phyloP scores from a whole-genome alignment of 2,888 invertebrate species.

The Marronus borbonicus region DNA sequence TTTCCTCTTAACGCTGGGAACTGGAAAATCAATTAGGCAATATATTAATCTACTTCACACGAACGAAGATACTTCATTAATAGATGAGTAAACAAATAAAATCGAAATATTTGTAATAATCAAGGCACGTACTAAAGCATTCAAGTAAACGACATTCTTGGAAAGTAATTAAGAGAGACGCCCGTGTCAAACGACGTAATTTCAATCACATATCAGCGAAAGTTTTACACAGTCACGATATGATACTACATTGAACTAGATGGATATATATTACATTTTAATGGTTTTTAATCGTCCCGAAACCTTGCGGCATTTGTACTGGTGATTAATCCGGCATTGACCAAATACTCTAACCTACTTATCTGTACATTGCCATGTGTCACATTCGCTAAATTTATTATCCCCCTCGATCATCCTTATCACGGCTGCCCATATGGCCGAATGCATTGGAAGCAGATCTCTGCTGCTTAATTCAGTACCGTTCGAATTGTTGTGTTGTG shows the following conservation, averaged over 20 bases:
- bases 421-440: neutral
- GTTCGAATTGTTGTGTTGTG: too few relatives aligned
- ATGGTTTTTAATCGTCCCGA: slow-evolving; percentile 14
- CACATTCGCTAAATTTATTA: slow-evolving; percentile 27
- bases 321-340: slow-evolving; percentile 26
- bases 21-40: too few relatives aligned
- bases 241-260: neutral
- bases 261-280: neutral
- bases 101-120: too few relatives aligned
- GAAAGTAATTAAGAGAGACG: too few relatives aligned
- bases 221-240: neutral
- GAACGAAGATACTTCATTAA: too few relatives aligned
- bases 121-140: too few relatives aligned
- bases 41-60: too few relatives aligned
- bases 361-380: slow-evolving; percentile 22
- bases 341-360: slow-evolving; percentile 31
- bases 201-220: neutral
- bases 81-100: too few relatives aligned
- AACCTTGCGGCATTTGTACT: slow-evolving; percentile 20
- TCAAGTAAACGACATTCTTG: too few relatives aligned
- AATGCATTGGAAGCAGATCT: too few relatives aligned
- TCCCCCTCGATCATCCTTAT: slow-evolving; percentile 6
- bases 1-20: too few relatives aligned
- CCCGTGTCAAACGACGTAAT: neutral
- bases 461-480: too few relatives aligned